Evolutionary conservation across 2,888 invertebrate species (phyloP).

Genomic region (Oscheius sp.): DNA sequence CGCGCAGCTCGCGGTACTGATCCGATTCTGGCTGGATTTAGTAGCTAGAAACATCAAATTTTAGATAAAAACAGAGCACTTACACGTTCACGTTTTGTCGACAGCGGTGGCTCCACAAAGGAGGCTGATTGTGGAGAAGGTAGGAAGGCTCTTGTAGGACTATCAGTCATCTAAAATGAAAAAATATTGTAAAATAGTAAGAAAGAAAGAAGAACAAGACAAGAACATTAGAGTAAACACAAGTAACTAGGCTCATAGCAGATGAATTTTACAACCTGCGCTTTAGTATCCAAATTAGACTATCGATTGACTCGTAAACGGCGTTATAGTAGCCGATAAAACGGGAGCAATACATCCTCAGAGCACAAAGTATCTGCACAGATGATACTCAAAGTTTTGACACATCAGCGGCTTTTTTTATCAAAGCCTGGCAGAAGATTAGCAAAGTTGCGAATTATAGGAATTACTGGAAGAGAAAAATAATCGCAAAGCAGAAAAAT

Average conservation of each 20-base stretch:
- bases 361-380: too few species aligned
- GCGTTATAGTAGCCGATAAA: background rate
- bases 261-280: background rate
- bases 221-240: background rate
- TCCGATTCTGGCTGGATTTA: slow-evolving; percentile 38
- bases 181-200: background rate
- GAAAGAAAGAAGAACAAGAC: background rate
- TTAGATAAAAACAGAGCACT: slow-evolving; percentile 9
- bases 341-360: too few species aligned
- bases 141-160: background rate
- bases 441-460: too few species aligned
- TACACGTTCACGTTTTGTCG: slow-evolving; percentile 56
- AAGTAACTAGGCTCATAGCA: background rate
- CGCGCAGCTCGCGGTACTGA: slow-evolving; percentile 44
- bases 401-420: too few species aligned
- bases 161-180: slow-evolving; percentile 3
- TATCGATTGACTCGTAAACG: background rate
- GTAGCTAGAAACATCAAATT: slow-evolving; percentile 11
- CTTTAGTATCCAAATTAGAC: background rate
- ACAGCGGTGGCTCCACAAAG: slow-evolving; percentile 47
- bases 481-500: too few species aligned
- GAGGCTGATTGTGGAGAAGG: slow-evolving; percentile 3
- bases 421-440: too few species aligned
- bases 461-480: too few species aligned
- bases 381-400: too few species aligned